These are phyloP conservation scores for Oryzias javanicus DNA, from an alignment of 2,113 vertebrate species.

Conservation along the genomic window DNA sequence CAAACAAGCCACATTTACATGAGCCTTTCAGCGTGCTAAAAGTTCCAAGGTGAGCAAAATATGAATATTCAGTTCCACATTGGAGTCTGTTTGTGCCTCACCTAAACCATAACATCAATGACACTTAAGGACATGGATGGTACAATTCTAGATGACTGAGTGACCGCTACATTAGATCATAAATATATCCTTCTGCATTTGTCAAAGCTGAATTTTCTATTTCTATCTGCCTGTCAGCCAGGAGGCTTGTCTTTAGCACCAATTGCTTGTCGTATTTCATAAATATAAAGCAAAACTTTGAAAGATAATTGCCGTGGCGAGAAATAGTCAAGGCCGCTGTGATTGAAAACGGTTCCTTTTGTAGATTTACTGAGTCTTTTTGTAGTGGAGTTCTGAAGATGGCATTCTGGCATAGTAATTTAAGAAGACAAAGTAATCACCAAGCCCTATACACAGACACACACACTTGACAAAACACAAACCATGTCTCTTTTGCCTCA, in stretches of 20 bases:
- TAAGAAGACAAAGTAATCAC: conserved; percentile 22
- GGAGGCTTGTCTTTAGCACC: neutral
- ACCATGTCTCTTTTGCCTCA: conserved; percentile 54
- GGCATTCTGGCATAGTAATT: conserved; percentile 47
- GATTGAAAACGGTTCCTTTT: conserved; percentile 30
- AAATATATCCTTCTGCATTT: neutral
- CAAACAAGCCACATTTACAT: too few relatives aligned
- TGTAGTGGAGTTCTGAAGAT: conserved; percentile 66
- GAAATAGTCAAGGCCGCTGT: too few relatives aligned
- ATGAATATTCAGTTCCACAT: too few relatives aligned
- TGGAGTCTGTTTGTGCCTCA: too few relatives aligned
- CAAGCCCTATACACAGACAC: conserved; percentile 22
- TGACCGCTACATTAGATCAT: too few relatives aligned
- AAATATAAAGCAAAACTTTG: neutral
- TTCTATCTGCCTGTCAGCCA: neutral
- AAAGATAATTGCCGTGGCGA: too few relatives aligned
- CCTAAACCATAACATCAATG: too few relatives aligned
- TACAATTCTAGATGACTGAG: too few relatives aligned
- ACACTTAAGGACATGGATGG: too few relatives aligned
- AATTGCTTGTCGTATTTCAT: neutral
- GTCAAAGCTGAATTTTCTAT: neutral
- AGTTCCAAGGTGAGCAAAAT: too few relatives aligned
- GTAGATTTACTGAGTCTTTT: conserved; percentile 50
- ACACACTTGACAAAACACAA: conserved; percentile 33
- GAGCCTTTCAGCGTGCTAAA: too few relatives aligned